These are phyloP conservation scores for Anisognathus igniventris DNA, from an alignment of 2,797 vertebrate genomes.

Conservation along the genomic window DNA sequence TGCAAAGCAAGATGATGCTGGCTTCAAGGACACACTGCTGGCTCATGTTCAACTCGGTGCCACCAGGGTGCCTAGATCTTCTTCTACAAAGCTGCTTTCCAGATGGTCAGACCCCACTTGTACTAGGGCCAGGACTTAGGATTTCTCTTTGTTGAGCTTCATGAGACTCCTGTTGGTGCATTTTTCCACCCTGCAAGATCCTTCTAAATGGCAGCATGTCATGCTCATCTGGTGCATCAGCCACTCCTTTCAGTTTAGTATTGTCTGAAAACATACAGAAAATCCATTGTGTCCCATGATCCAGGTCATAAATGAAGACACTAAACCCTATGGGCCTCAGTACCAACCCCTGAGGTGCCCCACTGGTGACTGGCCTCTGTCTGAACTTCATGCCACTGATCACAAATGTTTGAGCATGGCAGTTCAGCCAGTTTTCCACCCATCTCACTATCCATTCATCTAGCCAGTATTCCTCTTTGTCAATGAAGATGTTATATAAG, in stretches of 20 bases:
- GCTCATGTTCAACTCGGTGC: not conserved
- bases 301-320: not conserved
- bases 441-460: not conserved
- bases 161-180: not conserved
- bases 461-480: not conserved
- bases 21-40: not conserved
- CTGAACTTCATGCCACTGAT: not conserved
- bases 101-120: not conserved
- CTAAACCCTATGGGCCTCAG: not conserved
- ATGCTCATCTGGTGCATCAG: not conserved
- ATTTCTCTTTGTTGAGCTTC: not conserved
- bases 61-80: not conserved
- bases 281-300: not conserved
- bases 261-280: not conserved
- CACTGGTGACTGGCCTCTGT: not conserved
- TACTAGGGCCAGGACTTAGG: not conserved
- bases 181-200: not conserved
- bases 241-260: not conserved
- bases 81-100: not conserved
- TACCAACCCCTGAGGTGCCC: not conserved
- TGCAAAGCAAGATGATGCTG: not conserved
- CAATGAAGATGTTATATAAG: not conserved
- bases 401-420: not conserved
- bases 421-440: not conserved
- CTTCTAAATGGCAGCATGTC: not conserved